Conservation (phyloP, 2,113 vertebrate genomes). For the Ochotona curzoniae region DNA sequence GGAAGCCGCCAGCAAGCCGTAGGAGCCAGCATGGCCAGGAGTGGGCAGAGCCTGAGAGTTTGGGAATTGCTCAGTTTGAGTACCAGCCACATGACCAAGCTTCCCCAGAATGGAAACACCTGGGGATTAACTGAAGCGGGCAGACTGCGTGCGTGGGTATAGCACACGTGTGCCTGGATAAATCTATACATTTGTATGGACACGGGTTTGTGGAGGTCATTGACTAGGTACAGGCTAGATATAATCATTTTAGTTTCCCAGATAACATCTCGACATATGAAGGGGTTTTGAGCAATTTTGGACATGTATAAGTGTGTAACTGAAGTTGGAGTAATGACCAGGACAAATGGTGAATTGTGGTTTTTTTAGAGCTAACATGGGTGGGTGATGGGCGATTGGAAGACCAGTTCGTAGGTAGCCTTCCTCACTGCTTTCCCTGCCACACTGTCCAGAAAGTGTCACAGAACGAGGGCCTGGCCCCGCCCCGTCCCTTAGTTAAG, state of each 20-base stretch:
- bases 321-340: neutral
- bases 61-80: neutral
- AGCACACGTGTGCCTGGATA: no score
- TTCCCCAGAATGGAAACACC: neutral
- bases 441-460: neutral
- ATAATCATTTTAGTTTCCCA: neutral
- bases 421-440: neutral
- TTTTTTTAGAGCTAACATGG: neutral
- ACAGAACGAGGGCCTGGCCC: accelerated
- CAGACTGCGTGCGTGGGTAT: neutral
- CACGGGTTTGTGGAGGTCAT: neutral
- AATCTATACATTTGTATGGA: accelerated
- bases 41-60: neutral
- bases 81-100: neutral
- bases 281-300: neutral
- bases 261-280: neutral
- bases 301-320: neutral
- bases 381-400: neutral
- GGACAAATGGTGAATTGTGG: neutral
- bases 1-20: neutral
- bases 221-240: neutral
- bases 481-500: no score
- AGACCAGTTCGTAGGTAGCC: neutral
- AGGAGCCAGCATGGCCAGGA: neutral
- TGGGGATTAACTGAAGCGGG: neutral